Base-by-base conservation (phyloP, 1,140 invertebrate genomes). In the Gonioctena quinquepunctata region DNA sequence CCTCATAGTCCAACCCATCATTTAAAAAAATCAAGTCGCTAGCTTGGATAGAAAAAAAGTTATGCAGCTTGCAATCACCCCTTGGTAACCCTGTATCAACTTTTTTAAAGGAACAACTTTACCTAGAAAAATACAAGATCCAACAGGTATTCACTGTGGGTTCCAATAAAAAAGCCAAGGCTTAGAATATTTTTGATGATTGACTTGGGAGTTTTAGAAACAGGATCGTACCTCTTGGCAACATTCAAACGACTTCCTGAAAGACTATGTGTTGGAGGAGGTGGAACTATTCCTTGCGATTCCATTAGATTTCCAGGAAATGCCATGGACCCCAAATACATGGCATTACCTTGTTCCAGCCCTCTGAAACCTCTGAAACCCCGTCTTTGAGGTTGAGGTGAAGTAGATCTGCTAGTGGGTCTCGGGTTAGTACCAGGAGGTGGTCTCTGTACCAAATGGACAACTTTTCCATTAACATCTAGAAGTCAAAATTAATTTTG, bases 381-480 rank as follows among this genome's bases (percentile, higher is more conserved):
- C 21, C 70, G 59, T 5, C 77, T 73, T n/a, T 82, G 78, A 19
- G 80, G 65, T 83, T 83, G 67, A 78, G 84, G 72, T 78, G 83
- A 60, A 76, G 80, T 5, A 80, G 81, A 26, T 69, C 83, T 49
- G 22, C 48, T 82, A 65, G 80, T 83, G 1, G 74, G 68, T 25
- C 81, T 77, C 27, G 82, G 80, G 49, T 79, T 79, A 23, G 83
- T 72, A 72, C 83, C 80, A 49, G 88, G 87, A 18, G 94, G 94
- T 3, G 93, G 90, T 28, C 94, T 86, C 84, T 96, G 93, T n/a
- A 97, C 96, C 78, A 98, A 88, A 83, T 98, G 96, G 56, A 98
- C 89, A 16, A 96, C 95, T 85, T 97, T 97, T 1, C 93, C 94
- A 84, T 96, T 88, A 8, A 97, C 91, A 89, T 95, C 96, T 96